phyloP scores from a whole-genome alignment of 2,113 vertebrate genomes.

The Leucoraja erinaceus region DNA sequence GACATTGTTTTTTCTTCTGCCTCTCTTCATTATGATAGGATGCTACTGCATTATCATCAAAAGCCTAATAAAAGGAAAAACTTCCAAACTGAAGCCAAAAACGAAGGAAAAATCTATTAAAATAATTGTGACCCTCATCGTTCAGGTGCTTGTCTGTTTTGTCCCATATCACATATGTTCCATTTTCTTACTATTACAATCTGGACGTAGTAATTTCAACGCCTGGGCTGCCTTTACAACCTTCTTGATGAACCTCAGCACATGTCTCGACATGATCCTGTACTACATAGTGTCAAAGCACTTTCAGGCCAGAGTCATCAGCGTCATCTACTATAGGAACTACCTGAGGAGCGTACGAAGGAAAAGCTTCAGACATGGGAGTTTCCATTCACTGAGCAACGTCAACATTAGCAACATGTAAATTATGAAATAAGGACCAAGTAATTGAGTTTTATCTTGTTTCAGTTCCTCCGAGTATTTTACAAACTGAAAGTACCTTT shows the following conservation, averaged over 20 bases:
- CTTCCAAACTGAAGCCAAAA: constrained; percentile 87
- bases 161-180: constrained; percentile 84
- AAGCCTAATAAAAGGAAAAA: constrained; percentile 73
- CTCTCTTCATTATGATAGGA: constrained; percentile 81
- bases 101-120: constrained; percentile 88
- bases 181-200: constrained; percentile 64
- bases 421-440: not conserved
- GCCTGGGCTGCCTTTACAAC: constrained; percentile 82
- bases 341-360: constrained; percentile 85
- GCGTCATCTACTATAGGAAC: constrained; percentile 88
- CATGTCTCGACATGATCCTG: constrained; percentile 84
- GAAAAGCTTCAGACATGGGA: constrained; percentile 76
- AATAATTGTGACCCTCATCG: constrained; percentile 82
- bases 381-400: constrained; percentile 80
- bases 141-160: constrained; percentile 84
- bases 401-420: constrained; percentile 56
- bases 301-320: constrained; percentile 92
- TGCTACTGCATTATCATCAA: constrained; percentile 82
- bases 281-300: constrained; percentile 96
- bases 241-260: constrained; percentile 91
- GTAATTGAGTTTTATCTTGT: not conserved
- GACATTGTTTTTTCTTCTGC: constrained; percentile 81
- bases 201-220: constrained; percentile 50
- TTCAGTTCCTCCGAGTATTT: not conserved
- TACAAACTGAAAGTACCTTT: not conserved